Evolutionary conservation across 30 jellyfish, hydroid and myxozoan genomes (phyloP).

Genomic region (Cassiopea xamachana): DNA sequence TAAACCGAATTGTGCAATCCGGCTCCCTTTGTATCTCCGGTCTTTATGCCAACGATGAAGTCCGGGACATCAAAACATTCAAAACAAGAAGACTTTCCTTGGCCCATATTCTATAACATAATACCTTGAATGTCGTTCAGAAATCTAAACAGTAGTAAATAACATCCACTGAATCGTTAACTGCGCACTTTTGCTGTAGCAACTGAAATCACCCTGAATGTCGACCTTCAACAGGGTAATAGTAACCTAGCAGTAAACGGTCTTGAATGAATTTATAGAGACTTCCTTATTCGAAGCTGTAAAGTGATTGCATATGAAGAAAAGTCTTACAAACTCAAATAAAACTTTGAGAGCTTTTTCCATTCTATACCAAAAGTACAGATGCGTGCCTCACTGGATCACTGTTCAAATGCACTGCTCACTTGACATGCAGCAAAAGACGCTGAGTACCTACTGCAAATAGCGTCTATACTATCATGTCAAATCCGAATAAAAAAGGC

Average conservation of each 20-base stretch:
- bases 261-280: neutral
- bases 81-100: slow-evolving; percentile 81
- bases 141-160: slow-evolving; percentile 11
- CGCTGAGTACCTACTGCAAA: neutral
- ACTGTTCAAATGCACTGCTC: neutral
- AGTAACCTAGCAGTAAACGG: neutral
- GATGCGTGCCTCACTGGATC: too few relatives aligned
- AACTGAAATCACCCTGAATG: too few relatives aligned
- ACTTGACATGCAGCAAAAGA: neutral
- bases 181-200: too few relatives aligned
- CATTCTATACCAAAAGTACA: neutral
- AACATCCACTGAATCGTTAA: neutral
- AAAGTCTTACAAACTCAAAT: neutral
- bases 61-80: slow-evolving; percentile 96
- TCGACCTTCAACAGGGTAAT: too few relatives aligned
- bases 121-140: neutral
- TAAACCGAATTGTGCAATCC: slow-evolving; percentile 93
- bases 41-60: slow-evolving; percentile 83
- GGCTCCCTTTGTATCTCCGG: slow-evolving; percentile 99
- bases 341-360: neutral
- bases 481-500: neutral
- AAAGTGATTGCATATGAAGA: neutral
- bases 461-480: neutral
- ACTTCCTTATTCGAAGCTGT: neutral
- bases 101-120: slow-evolving; percentile 73